Conservation (phyloP, 53 echinoderm and acorn worm genomes). For the Henricia sp. region DNA sequence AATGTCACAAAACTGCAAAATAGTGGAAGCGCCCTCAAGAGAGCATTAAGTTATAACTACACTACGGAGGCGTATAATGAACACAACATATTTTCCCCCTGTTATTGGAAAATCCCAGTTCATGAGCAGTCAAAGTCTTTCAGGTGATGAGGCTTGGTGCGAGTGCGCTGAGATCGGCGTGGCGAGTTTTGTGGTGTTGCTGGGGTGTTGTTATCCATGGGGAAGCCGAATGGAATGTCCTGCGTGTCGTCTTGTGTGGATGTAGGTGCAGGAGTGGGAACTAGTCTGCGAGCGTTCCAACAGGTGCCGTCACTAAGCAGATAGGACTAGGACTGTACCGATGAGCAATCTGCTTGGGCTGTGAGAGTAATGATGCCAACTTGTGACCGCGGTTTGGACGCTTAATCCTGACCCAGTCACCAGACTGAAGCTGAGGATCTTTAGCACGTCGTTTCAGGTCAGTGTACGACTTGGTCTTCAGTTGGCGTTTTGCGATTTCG, state of each 20-base stretch:
- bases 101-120: slow-evolving; percentile 3
- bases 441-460: slow-evolving; percentile 5
- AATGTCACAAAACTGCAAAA: no score
- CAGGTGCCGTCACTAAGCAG: slow-evolving; percentile 46
- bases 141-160: not conserved
- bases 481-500: slow-evolving; percentile 22
- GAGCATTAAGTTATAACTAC: no score
- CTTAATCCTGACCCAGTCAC: slow-evolving; percentile 61
- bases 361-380: slow-evolving; percentile 51
- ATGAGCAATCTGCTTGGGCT: slow-evolving; percentile 47
- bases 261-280: slow-evolving; percentile 4
- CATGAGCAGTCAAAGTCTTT: slow-evolving; percentile 30
- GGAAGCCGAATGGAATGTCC: slow-evolving; percentile 8
- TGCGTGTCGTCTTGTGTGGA: not conserved
- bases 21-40: no score
- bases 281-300: slow-evolving; percentile 63
- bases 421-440: not conserved
- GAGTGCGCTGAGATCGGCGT: slow-evolving; percentile 2
- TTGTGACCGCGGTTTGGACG: slow-evolving; percentile 54
- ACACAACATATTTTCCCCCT: not conserved
- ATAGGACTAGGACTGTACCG: slow-evolving; percentile 42
- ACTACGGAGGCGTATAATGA: not conserved
- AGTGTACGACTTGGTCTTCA: slow-evolving; percentile 20
- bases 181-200: not conserved
- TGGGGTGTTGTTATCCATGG: not conserved